Conservation (phyloP, 2,797 vertebrate genomes). For the Sebastes vulpes region DNA sequence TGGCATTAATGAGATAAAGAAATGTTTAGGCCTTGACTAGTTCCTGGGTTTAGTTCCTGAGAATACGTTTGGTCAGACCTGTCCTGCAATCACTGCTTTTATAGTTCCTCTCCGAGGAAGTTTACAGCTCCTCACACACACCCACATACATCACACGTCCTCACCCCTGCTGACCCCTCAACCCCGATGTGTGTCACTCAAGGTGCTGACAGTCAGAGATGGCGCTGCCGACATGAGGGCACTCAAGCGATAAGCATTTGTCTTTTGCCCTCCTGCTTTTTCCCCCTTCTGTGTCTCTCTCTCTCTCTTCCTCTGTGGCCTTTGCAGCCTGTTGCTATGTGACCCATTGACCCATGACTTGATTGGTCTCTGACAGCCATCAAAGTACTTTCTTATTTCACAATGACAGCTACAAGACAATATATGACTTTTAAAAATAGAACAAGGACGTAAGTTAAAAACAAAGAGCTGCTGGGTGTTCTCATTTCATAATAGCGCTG, state of each 20-base stretch:
- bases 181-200: slow-evolving; percentile 76
- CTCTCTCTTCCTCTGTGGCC: slow-evolving; percentile 36
- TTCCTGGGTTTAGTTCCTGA: slow-evolving; percentile 16
- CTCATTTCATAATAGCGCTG: background rate
- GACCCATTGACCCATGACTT: slow-evolving; percentile 68
- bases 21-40: background rate
- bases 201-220: slow-evolving; percentile 71
- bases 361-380: slow-evolving; percentile 65
- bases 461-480: slow-evolving; percentile 3
- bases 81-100: slow-evolving; percentile 40
- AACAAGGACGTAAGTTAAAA: background rate
- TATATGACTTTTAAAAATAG: background rate
- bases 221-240: slow-evolving; percentile 55
- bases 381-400: slow-evolving; percentile 38
- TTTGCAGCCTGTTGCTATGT: slow-evolving; percentile 55
- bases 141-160: slow-evolving; percentile 45
- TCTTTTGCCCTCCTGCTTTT: slow-evolving; percentile 50
- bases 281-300: slow-evolving; percentile 13
- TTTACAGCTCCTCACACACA: slow-evolving; percentile 40
- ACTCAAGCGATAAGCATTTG: slow-evolving; percentile 66
- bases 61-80: slow-evolving; percentile 20
- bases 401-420: slow-evolving; percentile 28
- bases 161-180: slow-evolving; percentile 56
- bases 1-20: background rate
- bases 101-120: slow-evolving; percentile 13